These are phyloP conservation scores for Pseudochaenichthys georgianus DNA, from an alignment of 2,797 vertebrate species.

Conservation along the genomic window DNA sequence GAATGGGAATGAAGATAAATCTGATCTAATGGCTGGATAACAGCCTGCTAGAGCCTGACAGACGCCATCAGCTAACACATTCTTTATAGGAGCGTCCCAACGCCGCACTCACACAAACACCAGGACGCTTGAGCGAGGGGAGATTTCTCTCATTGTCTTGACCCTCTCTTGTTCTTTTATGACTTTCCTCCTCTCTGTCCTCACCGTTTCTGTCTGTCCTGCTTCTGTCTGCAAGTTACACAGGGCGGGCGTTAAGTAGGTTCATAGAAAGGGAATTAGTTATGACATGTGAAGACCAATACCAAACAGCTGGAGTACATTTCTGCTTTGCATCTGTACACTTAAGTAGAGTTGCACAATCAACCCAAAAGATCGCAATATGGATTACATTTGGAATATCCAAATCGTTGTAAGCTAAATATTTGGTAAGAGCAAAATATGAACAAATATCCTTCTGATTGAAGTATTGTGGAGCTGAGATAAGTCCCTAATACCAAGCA, in stretches of 20 bases:
- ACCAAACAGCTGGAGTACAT: background rate
- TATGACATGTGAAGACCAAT: background rate
- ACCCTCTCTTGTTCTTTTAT: slow-evolving; percentile 31
- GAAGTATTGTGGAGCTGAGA: no score
- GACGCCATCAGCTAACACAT: slow-evolving; percentile 82
- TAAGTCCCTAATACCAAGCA: no score
- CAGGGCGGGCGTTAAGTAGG: background rate
- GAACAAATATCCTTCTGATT: no score
- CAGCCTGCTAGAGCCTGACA: slow-evolving; percentile 84
- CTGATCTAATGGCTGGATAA: slow-evolving; percentile 87
- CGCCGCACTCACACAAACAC: slow-evolving; percentile 55
- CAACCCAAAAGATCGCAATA: no score
- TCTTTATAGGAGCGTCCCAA: slow-evolving; percentile 79
- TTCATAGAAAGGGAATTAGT: background rate
- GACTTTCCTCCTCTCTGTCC: slow-evolving; percentile 9
- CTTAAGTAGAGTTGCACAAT: background rate
- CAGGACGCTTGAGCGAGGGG: slow-evolving; percentile 21
- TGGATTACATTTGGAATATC: no score
- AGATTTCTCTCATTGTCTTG: slow-evolving; percentile 42
- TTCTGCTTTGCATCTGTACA: background rate
- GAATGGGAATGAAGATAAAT: slow-evolving; percentile 85
- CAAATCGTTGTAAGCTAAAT: no score
- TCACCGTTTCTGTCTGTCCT: background rate
- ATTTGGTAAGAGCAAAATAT: no score
- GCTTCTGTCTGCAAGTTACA: slow-evolving; percentile 17